These are phyloP conservation scores for Paedocypris micromegethes DNA, from an alignment of 2,797 vertebrate genomes.

Conservation along the genomic window DNA sequence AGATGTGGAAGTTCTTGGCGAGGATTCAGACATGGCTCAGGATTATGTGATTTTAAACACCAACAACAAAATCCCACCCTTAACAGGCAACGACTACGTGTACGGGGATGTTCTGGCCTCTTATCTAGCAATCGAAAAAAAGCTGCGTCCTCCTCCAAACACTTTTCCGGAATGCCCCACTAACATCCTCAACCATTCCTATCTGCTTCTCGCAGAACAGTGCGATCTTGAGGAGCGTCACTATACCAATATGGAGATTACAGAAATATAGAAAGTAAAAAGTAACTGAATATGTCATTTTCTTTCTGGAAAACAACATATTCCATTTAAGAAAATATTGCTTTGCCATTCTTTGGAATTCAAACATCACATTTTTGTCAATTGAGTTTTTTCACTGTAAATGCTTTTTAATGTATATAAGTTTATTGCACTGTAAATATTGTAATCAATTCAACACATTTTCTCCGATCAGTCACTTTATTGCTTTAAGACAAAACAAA, in stretches of 20 bases:
- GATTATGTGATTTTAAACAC: constrained; percentile 71
- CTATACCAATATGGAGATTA: constrained; percentile 59
- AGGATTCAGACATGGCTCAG: constrained; percentile 45
- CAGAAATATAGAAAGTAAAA: constrained; percentile 12
- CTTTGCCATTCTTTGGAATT: no score
- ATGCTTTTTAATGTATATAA: no score
- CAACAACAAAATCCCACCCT: constrained; percentile 42
- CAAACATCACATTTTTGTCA: no score
- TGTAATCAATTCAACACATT: background rate
- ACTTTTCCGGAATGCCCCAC: constrained; percentile 21
- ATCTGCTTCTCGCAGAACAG: constrained; percentile 53
- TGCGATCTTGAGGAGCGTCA: constrained; percentile 28
- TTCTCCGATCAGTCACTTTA: constrained; percentile 19
- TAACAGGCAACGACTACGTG: constrained; percentile 60
- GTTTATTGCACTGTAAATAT: background rate
- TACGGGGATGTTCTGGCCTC: constrained; percentile 35
- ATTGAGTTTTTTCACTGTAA: no score
- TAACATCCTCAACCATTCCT: constrained; percentile 66
- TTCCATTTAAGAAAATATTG: no score
- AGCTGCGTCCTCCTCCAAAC: constrained; percentile 20
- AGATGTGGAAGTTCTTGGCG: constrained; percentile 2
- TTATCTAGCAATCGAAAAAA: constrained; percentile 25
- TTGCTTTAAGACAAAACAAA: constrained; percentile 20
- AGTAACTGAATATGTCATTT: background rate
- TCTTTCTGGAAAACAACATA: no score